Evolutionary conservation across 1,140 invertebrate species (phyloP), one percentile per base, ranked within the genome.

Genomic region (Cydia amplana): DNA sequence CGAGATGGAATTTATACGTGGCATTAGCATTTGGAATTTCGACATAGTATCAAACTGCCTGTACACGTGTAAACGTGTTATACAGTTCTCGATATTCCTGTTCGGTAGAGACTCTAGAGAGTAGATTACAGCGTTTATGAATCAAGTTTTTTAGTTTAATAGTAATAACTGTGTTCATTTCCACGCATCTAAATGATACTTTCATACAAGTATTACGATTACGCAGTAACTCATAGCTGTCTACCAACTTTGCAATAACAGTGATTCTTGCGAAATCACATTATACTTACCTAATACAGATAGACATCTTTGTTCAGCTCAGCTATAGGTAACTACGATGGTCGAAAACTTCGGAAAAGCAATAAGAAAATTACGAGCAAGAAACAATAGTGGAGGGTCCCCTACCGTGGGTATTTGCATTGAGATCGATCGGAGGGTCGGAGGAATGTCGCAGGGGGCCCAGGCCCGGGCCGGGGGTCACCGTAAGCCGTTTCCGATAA

Each of bases 401-500:
- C 87, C 83, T 81, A 79, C 82, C 40, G 20, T 79, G 82, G 72
- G 77, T 74, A 83, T 90, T 92, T 92, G 91, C 91, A 92, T 92
- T 81, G 87, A 89, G 87, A 91, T 91, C 89, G 88, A 91, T 91
- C 85, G 86, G 84, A 85, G 87, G 85, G 87, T 70, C 75, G 70
- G 51, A 40, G 51, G 65, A 70, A 70, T 70, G 74, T 77, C 78
- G 78, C 74, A 36, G 76, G 75, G 74, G 74, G 77, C 67, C 51
- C 76, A 81, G 82, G 87, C 83, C 79, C 79, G 77, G 81, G 89
- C 87, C 90, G 89, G 90, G 90, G 89, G 89, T 91, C 88, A 90
- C 85, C 85, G 84, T 91, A 92, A 92, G 91, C 91, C 89, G 89
- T 92, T 92, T 92, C 87, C 91, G 91, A 92, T 92, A 91, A 91